Conservation (phyloP, 2,888 invertebrate genomes). For the Alsophila aescularia region DNA sequence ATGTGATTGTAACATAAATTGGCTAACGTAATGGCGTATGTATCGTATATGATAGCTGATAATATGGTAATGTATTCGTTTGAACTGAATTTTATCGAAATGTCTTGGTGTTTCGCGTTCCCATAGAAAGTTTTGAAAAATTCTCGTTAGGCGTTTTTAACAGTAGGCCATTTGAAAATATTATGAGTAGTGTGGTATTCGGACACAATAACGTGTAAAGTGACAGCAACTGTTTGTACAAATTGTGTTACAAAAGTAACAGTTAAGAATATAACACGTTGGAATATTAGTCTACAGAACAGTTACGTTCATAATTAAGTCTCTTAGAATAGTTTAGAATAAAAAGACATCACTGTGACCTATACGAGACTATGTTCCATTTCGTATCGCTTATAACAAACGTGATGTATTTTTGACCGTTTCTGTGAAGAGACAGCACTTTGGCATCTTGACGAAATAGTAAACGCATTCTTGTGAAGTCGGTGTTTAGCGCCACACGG, state of each 20-base stretch:
- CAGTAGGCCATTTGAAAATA: conserved; percentile 75
- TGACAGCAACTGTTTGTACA: conserved; percentile 55
- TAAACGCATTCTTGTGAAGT: no score
- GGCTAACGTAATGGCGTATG: conserved; percentile 43
- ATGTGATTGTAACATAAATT: conserved; percentile 50
- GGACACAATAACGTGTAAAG: conserved; percentile 75
- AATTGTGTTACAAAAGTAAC: no score
- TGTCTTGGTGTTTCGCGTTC: conserved; percentile 63
- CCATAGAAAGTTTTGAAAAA: conserved; percentile 59
- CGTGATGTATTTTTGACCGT: no score
- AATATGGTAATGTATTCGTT: conserved; percentile 45
- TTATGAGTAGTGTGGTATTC: conserved; percentile 74
- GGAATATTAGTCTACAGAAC: background rate
- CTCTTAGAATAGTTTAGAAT: background rate
- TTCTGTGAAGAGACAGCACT: no score
- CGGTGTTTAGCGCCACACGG: no score
- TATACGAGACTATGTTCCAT: no score
- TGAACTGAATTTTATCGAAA: conserved; percentile 48
- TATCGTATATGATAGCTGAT: conserved; percentile 42
- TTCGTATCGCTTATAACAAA: no score
- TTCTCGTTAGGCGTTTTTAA: conserved; percentile 55
- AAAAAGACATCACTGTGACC: background rate
- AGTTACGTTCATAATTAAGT: background rate
- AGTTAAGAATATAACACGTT: background rate
- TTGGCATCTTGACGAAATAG: no score